Conservation (phyloP, 2,797 vertebrate genomes). For the Aplochiton taeniatus region DNA sequence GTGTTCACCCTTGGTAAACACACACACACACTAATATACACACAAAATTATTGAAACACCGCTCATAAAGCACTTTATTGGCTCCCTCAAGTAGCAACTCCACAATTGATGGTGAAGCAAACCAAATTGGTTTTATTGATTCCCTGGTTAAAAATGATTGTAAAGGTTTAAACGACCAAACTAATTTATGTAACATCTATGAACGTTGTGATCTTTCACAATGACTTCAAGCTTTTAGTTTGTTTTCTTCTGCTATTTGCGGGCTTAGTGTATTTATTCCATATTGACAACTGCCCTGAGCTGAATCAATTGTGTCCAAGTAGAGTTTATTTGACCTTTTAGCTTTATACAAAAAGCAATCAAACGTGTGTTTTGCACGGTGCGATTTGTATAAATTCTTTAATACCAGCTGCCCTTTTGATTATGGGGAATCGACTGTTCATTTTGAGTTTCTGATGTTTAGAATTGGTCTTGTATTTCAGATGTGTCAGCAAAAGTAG, state of each 20-base stretch:
- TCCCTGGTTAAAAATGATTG: no score
- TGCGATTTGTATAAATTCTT: constrained; percentile 13
- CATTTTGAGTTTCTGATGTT: not conserved
- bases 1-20: constrained; percentile 21
- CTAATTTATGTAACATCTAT: no score
- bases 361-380: not conserved
- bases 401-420: not conserved
- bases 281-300: not conserved
- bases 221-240: no score
- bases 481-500: constrained; percentile 10
- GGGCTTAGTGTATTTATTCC: not conserved
- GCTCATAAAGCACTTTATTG: not conserved
- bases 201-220: no score
- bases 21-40: constrained; percentile 11
- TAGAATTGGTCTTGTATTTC: constrained; percentile 8
- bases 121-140: no score
- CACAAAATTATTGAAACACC: not conserved
- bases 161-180: no score
- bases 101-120: not conserved
- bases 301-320: not conserved
- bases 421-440: not conserved
- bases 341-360: not conserved
- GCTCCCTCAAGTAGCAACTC: not conserved
- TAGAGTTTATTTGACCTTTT: not conserved
- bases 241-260: not conserved